Base-by-base conservation (phyloP, 2,797 vertebrate species). In the Glossophaga mutica region DNA sequence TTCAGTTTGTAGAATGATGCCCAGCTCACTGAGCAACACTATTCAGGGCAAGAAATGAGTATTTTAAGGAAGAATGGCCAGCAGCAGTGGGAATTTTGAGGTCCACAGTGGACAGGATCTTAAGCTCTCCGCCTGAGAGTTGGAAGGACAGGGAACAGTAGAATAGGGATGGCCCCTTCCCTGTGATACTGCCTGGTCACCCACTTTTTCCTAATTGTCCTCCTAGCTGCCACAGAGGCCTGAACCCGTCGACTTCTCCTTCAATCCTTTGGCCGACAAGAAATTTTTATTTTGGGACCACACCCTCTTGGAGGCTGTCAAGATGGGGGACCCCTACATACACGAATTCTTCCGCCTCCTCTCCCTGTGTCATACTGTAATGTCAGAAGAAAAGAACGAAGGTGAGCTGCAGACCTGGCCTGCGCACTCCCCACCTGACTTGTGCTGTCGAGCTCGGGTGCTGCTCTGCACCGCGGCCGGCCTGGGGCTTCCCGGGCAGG, bases 341-440 rank as follows among this genome's bases (percentile, higher is more conserved):
- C 99, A 99, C 0, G 99, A 99, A 97, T 99, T 99, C 97, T 99
- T 99, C 98, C 99, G 99, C 6, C 98, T 99, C 94, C 99, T 99
- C 22, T 99, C 99, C 0, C 99, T 99, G 78, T 99, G 99, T 97
- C 99, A 99, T 97, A 99, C 99, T 0, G 99, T 99, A 90, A 99
- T 99, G 99, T 99, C 99, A 0, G 99, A 99, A 97, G 99, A 99
- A 97, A 99, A 99, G 98, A 99, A 83, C 0, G 98, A 99, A 93
- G 99, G 99, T 99, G 97, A 98, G 98, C 34, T 2, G 0, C 7
- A 21, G 6, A 11, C 42, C 59, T 0, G 34, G 52, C 39, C 21
- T 0, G 11, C 0, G 0, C 52, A 19, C 70, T 26, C 3, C 2
- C 6, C 4, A 0, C 26, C 22, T 0, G 0, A 4, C 9, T 12